These are phyloP conservation scores for Sinosuthora webbiana DNA, from an alignment of 2,113 vertebrate genomes.

Conservation along the genomic window DNA sequence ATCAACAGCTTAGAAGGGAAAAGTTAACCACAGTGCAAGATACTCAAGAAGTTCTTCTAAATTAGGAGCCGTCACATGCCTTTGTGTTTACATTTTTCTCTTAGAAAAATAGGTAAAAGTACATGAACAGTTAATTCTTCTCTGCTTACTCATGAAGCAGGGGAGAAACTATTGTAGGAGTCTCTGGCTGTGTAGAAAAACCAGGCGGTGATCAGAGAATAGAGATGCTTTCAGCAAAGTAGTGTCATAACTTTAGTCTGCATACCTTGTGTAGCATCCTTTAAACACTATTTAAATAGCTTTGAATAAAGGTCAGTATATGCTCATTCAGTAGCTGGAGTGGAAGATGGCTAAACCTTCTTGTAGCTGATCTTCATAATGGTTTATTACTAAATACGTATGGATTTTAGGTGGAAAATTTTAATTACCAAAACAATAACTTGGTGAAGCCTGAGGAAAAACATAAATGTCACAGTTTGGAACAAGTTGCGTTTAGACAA, in stretches of 20 bases:
- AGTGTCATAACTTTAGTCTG: not conserved
- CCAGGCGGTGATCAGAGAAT: not conserved
- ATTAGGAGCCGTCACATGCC: not conserved
- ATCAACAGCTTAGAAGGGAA: not conserved
- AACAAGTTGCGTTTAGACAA: not conserved
- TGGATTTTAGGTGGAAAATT: not conserved
- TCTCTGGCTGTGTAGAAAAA: not conserved
- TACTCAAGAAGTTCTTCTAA: not conserved
- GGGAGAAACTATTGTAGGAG: not conserved
- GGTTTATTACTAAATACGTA: not conserved
- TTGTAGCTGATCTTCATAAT: not conserved
- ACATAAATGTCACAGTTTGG: not conserved
- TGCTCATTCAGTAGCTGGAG: not conserved
- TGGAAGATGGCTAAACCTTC: not conserved
- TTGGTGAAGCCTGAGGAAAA: not conserved
- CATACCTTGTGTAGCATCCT: not conserved
- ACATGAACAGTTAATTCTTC: not conserved
- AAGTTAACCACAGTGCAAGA: not conserved
- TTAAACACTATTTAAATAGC: not conserved
- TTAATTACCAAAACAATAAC: not conserved
- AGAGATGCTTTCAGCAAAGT: not conserved
- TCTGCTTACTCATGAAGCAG: rapidly evolving
- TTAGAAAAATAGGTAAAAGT: not conserved
- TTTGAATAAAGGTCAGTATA: not conserved
- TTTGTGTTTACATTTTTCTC: not conserved